Conservation (phyloP, 2,888 invertebrate species). For the Cylloceria caligata region DNA sequence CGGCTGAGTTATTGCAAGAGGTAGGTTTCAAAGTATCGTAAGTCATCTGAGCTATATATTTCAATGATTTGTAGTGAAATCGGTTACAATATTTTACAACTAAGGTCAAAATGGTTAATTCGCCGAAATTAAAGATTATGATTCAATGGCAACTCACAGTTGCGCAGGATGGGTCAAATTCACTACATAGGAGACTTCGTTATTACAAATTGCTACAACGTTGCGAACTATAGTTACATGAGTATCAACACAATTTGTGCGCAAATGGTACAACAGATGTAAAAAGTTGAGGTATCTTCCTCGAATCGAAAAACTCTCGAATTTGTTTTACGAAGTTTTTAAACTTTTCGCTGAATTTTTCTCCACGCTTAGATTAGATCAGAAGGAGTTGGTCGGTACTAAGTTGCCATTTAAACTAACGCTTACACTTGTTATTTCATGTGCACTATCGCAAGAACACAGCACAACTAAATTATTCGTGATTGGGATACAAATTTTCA, state of each 20-base stretch:
- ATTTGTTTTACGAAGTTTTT: background rate
- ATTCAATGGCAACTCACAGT: too few relatives aligned
- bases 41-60: too few relatives aligned
- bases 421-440: constrained; percentile 2
- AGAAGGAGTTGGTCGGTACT: background rate
- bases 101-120: too few relatives aligned
- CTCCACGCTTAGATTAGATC: constrained; percentile 5
- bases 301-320: background rate
- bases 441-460: constrained; percentile 3
- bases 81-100: too few relatives aligned
- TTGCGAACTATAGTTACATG: too few relatives aligned
- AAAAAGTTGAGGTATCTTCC: background rate
- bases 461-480: background rate
- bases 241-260: background rate
- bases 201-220: too few relatives aligned
- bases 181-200: too few relatives aligned
- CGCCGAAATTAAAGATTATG: too few relatives aligned
- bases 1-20: too few relatives aligned
- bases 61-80: too few relatives aligned
- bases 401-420: background rate
- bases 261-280: background rate
- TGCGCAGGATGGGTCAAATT: too few relatives aligned
- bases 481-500: background rate
- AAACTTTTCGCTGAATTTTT: constrained; percentile 16
- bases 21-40: too few relatives aligned